phyloP scores from a whole-genome alignment of 2,113 vertebrate species.

The Otus sunia region DNA sequence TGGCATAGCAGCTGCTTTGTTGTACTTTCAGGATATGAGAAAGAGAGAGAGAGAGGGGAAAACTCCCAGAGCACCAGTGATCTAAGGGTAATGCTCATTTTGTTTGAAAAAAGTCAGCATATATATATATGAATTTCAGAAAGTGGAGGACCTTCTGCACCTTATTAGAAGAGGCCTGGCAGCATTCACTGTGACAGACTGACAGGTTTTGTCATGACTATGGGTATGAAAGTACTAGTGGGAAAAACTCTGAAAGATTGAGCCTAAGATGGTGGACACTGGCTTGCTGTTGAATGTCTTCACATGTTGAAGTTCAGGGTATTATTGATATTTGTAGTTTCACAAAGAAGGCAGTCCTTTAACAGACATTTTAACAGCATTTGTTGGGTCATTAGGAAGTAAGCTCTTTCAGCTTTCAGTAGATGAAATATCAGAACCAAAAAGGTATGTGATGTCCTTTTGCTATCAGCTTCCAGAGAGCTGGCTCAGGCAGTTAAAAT shows the following conservation, averaged over 20 bases:
- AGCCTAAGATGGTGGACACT: background rate
- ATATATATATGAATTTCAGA: background rate
- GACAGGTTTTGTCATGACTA: background rate
- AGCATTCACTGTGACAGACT: background rate
- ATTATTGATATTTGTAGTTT: background rate
- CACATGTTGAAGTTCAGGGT: background rate
- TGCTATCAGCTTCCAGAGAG: background rate
- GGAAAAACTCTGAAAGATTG: background rate
- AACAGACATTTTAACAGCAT: background rate
- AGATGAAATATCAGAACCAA: background rate
- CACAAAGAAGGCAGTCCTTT: background rate
- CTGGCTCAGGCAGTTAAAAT: background rate
- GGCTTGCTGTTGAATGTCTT: background rate
- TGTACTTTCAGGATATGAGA: background rate
- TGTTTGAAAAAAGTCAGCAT: background rate
- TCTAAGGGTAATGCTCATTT: background rate
- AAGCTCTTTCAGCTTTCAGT: background rate
- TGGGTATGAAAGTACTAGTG: background rate
- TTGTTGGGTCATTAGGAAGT: background rate
- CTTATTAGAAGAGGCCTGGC: background rate
- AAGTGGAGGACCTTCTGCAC: background rate
- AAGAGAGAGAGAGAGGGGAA: background rate
- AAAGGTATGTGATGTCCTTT: background rate
- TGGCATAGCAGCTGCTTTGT: background rate
- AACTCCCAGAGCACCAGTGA: background rate